These are phyloP conservation scores for Dipodomys stephensi DNA, from an alignment of 2,113 vertebrate genomes.

Conservation along the genomic window DNA sequence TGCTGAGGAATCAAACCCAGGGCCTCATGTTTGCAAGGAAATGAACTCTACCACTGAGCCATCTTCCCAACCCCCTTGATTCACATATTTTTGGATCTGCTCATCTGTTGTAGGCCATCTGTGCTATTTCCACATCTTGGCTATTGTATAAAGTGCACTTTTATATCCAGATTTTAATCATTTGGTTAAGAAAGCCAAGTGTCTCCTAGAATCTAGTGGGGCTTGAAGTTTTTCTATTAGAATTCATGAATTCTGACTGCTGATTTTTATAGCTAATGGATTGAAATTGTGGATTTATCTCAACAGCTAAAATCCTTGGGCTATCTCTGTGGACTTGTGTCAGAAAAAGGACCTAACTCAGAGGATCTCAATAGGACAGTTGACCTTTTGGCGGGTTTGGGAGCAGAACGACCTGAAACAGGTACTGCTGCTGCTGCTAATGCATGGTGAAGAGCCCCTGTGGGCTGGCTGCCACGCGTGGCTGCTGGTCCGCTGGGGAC, in stretches of 20 bases:
- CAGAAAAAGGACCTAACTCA: constrained; percentile 93
- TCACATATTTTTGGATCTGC: no score
- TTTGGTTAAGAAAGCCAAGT: background rate
- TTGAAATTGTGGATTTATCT: constrained; percentile 30
- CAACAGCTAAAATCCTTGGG: constrained; percentile 94
- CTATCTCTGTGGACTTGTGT: constrained; percentile 95
- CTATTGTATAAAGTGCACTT: no score
- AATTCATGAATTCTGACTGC: background rate
- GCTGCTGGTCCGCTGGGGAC: no score
- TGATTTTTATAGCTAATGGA: background rate
- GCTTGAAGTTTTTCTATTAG: background rate
- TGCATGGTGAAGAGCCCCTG: accelerated
- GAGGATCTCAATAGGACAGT: constrained; percentile 97
- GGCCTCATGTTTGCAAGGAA: no score
- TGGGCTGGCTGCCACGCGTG: no score
- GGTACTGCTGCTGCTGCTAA: constrained; percentile 82
- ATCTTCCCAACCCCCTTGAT: no score
- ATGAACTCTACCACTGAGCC: no score
- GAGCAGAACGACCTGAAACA: constrained; percentile 96
- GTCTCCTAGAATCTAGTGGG: background rate
- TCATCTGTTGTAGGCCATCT: no score
- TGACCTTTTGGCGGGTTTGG: constrained; percentile 96
- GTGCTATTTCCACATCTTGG: no score
- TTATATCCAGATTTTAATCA: background rate
- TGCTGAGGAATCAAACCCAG: no score